Conservation (phyloP, 2,797 vertebrate genomes). For the Intellagama lesueurii region DNA sequence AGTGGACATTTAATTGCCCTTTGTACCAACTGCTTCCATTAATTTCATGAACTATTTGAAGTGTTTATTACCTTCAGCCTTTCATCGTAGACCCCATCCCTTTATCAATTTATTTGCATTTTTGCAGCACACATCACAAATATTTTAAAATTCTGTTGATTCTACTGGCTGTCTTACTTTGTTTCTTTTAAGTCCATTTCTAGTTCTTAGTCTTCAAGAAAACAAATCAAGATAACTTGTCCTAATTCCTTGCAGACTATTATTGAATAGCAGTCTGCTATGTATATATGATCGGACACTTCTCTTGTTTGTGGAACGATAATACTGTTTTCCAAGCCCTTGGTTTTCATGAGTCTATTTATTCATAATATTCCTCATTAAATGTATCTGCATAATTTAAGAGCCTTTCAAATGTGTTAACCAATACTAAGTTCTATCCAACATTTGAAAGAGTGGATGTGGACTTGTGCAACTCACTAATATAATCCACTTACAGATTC, state of each 20-base stretch:
- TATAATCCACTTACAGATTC: too few relatives aligned
- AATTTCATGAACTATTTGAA: background rate
- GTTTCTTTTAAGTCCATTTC: slow-evolving; percentile 20
- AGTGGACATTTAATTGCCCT: background rate
- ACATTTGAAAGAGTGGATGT: too few relatives aligned
- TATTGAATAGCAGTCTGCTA: background rate
- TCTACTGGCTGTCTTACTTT: slow-evolving; percentile 36
- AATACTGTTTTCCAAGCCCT: background rate
- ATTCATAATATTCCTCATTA: background rate
- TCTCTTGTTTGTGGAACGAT: background rate
- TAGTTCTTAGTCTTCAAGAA: slow-evolving; percentile 12
- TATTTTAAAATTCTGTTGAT: slow-evolving; percentile 40
- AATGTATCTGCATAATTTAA: background rate
- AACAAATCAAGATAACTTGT: slow-evolving; percentile 18
- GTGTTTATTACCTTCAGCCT: background rate
- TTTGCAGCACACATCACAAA: background rate
- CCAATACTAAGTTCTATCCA: too few relatives aligned
- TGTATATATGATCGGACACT: background rate
- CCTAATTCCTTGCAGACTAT: background rate
- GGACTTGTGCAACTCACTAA: too few relatives aligned
- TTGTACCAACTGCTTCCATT: background rate
- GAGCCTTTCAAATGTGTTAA: background rate
- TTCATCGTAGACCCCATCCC: background rate
- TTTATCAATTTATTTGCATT: slow-evolving; percentile 24
- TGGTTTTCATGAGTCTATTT: background rate